Base-by-base conservation (phyloP, 2,888 invertebrate species). In the Sycophila texana region DNA sequence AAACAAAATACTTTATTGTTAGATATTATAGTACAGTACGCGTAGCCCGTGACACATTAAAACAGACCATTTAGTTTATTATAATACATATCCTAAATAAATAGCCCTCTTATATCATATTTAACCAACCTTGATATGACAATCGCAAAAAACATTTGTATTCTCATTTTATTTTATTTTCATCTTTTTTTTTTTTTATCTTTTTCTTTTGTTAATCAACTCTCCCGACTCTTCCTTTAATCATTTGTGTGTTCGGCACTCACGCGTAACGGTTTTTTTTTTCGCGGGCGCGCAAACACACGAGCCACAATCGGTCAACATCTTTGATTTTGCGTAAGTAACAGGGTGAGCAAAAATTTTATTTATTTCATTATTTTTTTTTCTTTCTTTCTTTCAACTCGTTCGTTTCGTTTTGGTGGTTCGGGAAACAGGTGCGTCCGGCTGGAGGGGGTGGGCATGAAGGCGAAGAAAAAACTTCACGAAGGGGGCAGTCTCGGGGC, bases 1-100 rank as follows among this genome's bases (percentile, higher is more conserved):
- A 89, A 90, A 90, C 90, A 90, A 90, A 90, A 90, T 90, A 90
- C 87, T 90, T 90, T 90, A 90, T 90, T 90, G 88, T 89, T 88
- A 89, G 86, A 89, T 89, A 90, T 89, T 89, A 89, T 89, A 89
- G 87, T 90, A 89, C 90, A 90, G 85, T 90, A 90, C 89, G 89
- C 88, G 89, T 89, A 90, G 90, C 89, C 90, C 89, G 89, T 90
- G 90, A 90, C 89, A 90, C 89, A 90, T 89, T 88, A 87, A 90
- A 90, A 89, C 90, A 90, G 89, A 90, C 88, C 87, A 88, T 88
- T 89, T 88, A 89, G 85, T 89, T 89, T 67, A 49, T 39, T 39
- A 39, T 39, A 39, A 88, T 88, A 82, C 77, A 89, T 88, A 89
- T 88, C 87, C 87, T 90, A 90, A 90, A 90, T 89, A 89, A 89